Conservation (phyloP, 2,113 vertebrate species). For the Pycnonotus jocosus region DNA sequence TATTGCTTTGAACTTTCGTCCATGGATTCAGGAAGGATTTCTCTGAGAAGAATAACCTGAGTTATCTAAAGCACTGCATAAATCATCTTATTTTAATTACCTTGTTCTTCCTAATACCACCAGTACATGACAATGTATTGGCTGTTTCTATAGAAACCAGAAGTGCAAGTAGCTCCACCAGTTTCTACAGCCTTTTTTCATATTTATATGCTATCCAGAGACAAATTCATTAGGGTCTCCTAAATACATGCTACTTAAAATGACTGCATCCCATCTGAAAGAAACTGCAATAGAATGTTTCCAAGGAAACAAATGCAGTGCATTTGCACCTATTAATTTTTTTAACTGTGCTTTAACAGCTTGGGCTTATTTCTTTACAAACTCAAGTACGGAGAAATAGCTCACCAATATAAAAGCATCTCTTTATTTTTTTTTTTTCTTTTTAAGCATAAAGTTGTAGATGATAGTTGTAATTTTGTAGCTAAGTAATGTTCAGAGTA, state of each 20-base stretch:
- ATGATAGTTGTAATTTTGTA: neutral
- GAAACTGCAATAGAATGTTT: slow-evolving; percentile 67
- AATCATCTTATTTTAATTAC: slow-evolving; percentile 19
- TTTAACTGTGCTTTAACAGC: slow-evolving; percentile 58
- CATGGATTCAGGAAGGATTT: neutral
- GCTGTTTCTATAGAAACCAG: slow-evolving; percentile 76
- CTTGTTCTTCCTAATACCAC: slow-evolving; percentile 33
- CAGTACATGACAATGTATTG: slow-evolving; percentile 21
- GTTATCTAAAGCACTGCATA: neutral
- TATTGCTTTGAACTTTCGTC: neutral
- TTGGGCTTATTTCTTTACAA: slow-evolving; percentile 13
- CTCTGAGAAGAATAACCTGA: neutral
- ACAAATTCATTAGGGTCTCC: slow-evolving; percentile 62
- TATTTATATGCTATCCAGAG: slow-evolving; percentile 57
- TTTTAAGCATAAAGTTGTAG: neutral
- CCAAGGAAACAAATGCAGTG: slow-evolving; percentile 70
- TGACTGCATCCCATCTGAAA: slow-evolving; percentile 62
- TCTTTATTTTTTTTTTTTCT: neutral
- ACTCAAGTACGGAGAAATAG: slow-evolving; percentile 8
- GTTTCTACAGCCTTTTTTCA: slow-evolving; percentile 50
- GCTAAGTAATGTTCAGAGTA: neutral
- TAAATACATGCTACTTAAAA: slow-evolving; percentile 66
- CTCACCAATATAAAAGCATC: neutral
- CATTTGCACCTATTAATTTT: slow-evolving; percentile 64
- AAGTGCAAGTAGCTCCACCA: slow-evolving; percentile 32